Percentiles rank a stretch among this genome's conserved stretches.
Evolutionary conservation across 2,113 vertebrate species (phyloP).

Genomic region (Xiphophorus maculatus): DNA sequence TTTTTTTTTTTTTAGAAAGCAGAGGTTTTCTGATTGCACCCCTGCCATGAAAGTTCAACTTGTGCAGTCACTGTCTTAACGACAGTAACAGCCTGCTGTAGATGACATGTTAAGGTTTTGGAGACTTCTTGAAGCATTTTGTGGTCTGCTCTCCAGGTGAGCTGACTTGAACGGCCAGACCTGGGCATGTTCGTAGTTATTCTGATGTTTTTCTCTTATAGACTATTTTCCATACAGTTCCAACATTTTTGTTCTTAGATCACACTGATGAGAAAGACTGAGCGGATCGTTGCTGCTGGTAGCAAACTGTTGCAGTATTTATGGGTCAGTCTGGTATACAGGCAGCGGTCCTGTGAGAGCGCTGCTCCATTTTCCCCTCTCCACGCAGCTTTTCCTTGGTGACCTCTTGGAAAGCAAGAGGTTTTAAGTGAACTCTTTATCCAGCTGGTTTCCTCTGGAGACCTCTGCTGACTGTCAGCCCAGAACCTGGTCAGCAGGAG

Average conservation of each 20-base stretch:
- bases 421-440: slow-evolving; percentile 75
- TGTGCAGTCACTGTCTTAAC: background rate
- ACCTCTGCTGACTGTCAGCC: slow-evolving; percentile 63
- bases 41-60: no score
- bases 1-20: background rate
- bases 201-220: no score
- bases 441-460: slow-evolving; percentile 56
- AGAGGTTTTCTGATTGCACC: background rate
- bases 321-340: slow-evolving; percentile 54
- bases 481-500: slow-evolving; percentile 79
- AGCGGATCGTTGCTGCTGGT: slow-evolving; percentile 36
- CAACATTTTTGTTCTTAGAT: background rate
- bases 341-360: slow-evolving; percentile 53
- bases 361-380: slow-evolving; percentile 50
- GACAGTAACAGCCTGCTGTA: background rate
- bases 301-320: slow-evolving; percentile 49
- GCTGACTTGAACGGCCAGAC: no score
- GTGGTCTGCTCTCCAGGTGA: background rate
- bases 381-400: slow-evolving; percentile 64
- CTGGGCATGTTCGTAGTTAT: no score
- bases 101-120: background rate
- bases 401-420: slow-evolving; percentile 73
- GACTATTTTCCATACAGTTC: no score
- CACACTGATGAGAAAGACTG: background rate
- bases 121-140: background rate